These are phyloP conservation scores for Ptychobarbus kaznakovi DNA, from an alignment of 2,797 vertebrate genomes.

Conservation along the genomic window DNA sequence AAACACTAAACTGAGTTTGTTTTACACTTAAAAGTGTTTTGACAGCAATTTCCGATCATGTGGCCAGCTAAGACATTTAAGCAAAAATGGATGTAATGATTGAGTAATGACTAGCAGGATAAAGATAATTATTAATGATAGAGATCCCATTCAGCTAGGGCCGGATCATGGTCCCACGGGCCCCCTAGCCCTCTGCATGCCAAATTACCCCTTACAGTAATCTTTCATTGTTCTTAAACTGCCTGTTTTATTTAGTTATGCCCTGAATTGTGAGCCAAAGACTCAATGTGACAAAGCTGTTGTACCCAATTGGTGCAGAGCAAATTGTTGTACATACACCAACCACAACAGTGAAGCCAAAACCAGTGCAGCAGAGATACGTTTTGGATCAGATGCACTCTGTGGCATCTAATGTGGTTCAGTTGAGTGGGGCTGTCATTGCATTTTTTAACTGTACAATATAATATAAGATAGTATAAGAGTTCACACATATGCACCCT, in stretches of 20 bases:
- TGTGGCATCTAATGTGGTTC: not conserved
- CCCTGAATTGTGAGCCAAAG: not conserved
- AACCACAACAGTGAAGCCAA: not conserved
- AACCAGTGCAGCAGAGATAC: not conserved
- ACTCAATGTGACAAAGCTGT: slow-evolving; percentile 15
- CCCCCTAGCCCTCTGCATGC: not conserved
- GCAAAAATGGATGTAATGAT: slow-evolving; percentile 12
- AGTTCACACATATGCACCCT: not conserved
- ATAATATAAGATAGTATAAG: not conserved
- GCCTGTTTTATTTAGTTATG: slow-evolving; percentile 24
- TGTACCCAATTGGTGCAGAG: not conserved
- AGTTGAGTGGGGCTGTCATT: not conserved
- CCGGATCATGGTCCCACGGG: not conserved
- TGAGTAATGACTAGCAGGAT: slow-evolving; percentile 50
- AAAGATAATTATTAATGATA: slow-evolving; percentile 57
- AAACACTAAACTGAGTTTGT: slow-evolving; percentile 29
- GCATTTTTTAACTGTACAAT: not conserved
- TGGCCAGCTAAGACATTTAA: slow-evolving; percentile 15
- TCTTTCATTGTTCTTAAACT: slow-evolving; percentile 5
- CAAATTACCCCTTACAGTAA: slow-evolving; percentile 19
- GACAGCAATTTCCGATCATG: slow-evolving; percentile 15
- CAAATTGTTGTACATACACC: not conserved
- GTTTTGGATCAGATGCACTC: not conserved
- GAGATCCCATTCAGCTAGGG: not conserved
- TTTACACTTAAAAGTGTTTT: slow-evolving; percentile 21